Evolutionary conservation across 2,888 invertebrate species (phyloP).

Genomic region (Parascotia fuliginaria): DNA sequence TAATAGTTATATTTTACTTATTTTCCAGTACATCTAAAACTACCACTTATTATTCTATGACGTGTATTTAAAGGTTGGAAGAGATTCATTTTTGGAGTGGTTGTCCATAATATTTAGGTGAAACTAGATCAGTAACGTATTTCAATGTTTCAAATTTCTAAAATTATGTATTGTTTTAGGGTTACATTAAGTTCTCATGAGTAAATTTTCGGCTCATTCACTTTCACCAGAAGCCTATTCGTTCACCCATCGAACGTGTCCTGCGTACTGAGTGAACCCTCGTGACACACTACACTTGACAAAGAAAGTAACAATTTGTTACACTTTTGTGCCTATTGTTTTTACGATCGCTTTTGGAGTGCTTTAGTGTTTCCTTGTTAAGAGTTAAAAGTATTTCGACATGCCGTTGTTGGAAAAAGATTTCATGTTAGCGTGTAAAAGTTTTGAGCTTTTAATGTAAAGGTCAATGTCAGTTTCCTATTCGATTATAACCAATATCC

Average conservation of each 20-base stretch:
- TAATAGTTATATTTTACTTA: too few relatives aligned
- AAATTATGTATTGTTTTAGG: too few relatives aligned
- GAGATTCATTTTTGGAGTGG: too few relatives aligned
- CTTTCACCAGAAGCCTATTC: conserved; percentile 58
- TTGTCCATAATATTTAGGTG: too few relatives aligned
- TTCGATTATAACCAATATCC: neutral
- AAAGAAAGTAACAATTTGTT: conserved; percentile 59
- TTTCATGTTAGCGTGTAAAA: neutral
- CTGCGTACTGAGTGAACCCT: conserved; percentile 63
- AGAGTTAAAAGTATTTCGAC: neutral
- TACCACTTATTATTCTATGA: too few relatives aligned
- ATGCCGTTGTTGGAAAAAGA: neutral
- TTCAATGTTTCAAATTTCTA: too few relatives aligned
- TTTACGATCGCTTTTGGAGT: neutral
- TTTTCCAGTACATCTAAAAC: too few relatives aligned
- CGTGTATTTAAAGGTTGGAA: too few relatives aligned
- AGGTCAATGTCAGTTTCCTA: neutral
- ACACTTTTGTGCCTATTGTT: conserved; percentile 30
- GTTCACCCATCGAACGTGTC: conserved; percentile 62
- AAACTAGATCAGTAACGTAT: too few relatives aligned
- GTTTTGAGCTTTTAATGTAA: neutral
- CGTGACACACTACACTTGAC: conserved; percentile 70
- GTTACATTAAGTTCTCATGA: neutral
- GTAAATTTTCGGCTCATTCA: conserved; percentile 38
- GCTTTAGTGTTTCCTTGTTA: neutral